Evolutionary conservation across 1,140 invertebrate species (phyloP).

Genomic region (Sarcophaga bullata): DNA sequence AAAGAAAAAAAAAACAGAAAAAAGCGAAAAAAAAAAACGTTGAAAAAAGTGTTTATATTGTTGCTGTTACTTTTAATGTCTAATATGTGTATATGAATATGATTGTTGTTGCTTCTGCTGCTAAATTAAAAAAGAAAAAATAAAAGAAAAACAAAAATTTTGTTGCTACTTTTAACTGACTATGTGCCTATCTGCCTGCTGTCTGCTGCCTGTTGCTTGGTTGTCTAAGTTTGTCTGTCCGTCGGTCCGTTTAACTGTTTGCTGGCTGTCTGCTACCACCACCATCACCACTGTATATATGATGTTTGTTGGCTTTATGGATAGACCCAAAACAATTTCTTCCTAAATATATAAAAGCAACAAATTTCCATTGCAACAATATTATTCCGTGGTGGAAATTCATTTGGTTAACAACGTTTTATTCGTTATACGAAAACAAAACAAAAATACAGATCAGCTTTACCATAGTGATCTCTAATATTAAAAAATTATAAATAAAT

Average conservation of each 20-base stretch:
- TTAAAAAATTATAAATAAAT: slow-evolving; percentile 4
- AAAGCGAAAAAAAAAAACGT: no score
- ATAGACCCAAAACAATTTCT: slow-evolving; percentile 56
- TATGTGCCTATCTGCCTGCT: not conserved
- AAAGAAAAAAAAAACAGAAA: no score
- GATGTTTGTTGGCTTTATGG: slow-evolving; percentile 34
- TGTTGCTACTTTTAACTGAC: no score
- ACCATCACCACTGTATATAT: not conserved
- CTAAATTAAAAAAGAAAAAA: no score
- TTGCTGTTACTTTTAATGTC: not conserved
- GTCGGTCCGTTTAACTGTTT: slow-evolving; percentile 3
- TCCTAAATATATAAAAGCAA: slow-evolving; percentile 65
- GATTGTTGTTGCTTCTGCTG: not conserved
- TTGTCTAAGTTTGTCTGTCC: not conserved
- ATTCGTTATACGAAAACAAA: slow-evolving; percentile 30
- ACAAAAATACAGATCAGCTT: slow-evolving; percentile 22
- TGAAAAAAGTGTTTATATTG: not conserved
- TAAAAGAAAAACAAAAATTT: no score
- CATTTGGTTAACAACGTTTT: slow-evolving; percentile 53
- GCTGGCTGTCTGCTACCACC: slow-evolving; percentile 11
- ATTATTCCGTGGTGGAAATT: slow-evolving; percentile 65
- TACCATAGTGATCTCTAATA: slow-evolving; percentile 18
- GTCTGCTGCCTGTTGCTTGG: not conserved
- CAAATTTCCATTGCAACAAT: slow-evolving; percentile 57
- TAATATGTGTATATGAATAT: not conserved